phyloP scores from a whole-genome alignment of 2,797 vertebrate species.

The Cuculus canorus region DNA sequence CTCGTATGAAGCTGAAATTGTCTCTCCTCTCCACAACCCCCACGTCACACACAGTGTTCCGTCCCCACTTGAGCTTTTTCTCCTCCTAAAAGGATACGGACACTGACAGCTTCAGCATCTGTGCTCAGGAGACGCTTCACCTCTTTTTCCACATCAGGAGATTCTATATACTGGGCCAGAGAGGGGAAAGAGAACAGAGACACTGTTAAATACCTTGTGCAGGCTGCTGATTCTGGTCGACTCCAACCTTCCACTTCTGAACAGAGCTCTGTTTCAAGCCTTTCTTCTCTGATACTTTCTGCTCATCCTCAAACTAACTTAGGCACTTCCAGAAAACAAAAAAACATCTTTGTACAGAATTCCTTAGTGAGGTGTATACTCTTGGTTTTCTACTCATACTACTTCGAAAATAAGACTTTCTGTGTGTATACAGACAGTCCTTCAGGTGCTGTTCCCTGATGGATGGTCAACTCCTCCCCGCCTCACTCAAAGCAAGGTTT shows the following conservation, averaged over 20 bases:
- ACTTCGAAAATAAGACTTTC: background rate
- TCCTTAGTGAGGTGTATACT: background rate
- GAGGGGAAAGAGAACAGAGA: background rate
- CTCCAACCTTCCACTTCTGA: background rate
- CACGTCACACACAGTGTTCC: conserved; percentile 30
- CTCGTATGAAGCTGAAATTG: rapidly evolving
- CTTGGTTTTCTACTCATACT: background rate
- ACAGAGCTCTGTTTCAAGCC: background rate
- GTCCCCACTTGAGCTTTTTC: background rate
- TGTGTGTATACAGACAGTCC: background rate
- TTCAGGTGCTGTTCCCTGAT: background rate
- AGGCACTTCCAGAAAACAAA: background rate
- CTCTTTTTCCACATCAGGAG: conserved; percentile 95
- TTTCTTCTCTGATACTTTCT: background rate
- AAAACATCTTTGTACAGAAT: background rate
- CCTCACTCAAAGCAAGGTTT: background rate
- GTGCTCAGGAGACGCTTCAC: conserved; percentile 93
- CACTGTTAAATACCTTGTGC: background rate
- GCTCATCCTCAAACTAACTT: background rate
- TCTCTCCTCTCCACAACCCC: background rate
- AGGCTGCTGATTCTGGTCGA: background rate
- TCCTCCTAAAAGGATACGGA: conserved; percentile 89
- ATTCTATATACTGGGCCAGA: conserved; percentile 85
- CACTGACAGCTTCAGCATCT: conserved; percentile 91
- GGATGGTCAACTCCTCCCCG: background rate